Percentiles rank a stretch among this genome's conserved stretches.
These are phyloP conservation scores for Alfaro cultratus DNA, from an alignment of 2,797 vertebrate genomes.

Conservation along the genomic window DNA sequence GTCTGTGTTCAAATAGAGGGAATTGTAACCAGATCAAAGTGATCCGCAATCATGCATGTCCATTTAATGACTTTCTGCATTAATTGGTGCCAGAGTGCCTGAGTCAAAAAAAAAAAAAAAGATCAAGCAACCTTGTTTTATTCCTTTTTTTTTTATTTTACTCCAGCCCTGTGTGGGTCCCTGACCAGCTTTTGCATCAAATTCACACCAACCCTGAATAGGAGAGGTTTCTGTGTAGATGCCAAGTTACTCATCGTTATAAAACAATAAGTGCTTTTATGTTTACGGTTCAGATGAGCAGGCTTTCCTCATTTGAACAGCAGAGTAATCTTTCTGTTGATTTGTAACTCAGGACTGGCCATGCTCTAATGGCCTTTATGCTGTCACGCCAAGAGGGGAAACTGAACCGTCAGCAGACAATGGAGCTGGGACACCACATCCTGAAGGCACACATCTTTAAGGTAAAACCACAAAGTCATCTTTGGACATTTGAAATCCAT, in stretches of 20 bases:
- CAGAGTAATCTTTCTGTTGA: constrained; percentile 29
- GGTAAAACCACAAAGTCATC: constrained; percentile 74
- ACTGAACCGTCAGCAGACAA: constrained; percentile 96
- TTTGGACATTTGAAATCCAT: constrained; percentile 16
- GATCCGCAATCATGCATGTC: constrained; percentile 77
- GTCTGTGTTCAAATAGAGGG: constrained; percentile 43
- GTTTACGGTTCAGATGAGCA: constrained; percentile 18
- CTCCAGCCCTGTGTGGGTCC: constrained; percentile 18
- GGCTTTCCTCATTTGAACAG: neutral
- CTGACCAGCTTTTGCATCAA: constrained; percentile 25
- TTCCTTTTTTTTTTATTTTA: constrained; percentile 19
- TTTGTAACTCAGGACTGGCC: constrained; percentile 86
- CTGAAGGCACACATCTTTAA: constrained; percentile 99
- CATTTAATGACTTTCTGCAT: constrained; percentile 81
- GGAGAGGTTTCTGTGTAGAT: constrained; percentile 27
- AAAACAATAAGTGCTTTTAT: constrained; percentile 34
- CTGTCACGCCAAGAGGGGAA: constrained; percentile 97
- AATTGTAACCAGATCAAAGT: constrained; percentile 75
- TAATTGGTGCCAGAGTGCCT: constrained; percentile 71
- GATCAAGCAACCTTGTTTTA: constrained; percentile 23
- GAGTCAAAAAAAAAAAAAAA: constrained; percentile 19
- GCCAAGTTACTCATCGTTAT: constrained; percentile 24
- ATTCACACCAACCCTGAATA: constrained; percentile 22
- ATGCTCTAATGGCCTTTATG: constrained; percentile 97
- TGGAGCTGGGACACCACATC: constrained; percentile 98